phyloP scores from a whole-genome alignment of 2,797 vertebrate genomes.

The Bufotes viridis region DNA sequence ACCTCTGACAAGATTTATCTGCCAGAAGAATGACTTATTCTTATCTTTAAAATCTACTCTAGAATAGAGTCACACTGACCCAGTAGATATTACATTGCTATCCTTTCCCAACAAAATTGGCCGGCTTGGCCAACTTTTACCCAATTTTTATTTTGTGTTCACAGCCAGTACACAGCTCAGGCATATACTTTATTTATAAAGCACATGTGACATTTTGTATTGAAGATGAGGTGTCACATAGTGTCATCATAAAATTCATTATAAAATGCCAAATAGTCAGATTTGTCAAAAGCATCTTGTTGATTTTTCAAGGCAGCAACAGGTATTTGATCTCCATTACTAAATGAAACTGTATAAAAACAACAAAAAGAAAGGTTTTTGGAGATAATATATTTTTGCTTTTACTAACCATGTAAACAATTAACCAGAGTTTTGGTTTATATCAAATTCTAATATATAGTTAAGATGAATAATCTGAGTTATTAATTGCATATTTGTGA shows the following conservation, averaged over 20 bases:
- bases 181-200: too few species aligned
- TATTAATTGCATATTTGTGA: background rate
- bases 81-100: too few species aligned
- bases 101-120: too few species aligned
- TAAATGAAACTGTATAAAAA: background rate
- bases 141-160: too few species aligned
- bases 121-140: too few species aligned
- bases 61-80: too few species aligned
- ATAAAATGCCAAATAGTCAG: background rate
- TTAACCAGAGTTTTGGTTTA: background rate
- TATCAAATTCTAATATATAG: background rate
- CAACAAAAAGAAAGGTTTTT: background rate
- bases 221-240: background rate
- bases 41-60: too few species aligned
- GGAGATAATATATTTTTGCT: background rate
- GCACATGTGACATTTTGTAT: too few species aligned
- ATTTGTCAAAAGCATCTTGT: background rate
- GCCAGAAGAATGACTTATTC: too few species aligned
- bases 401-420: background rate
- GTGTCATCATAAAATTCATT: background rate
- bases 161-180: too few species aligned
- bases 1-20: too few species aligned
- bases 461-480: background rate
- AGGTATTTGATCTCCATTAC: background rate
- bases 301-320: background rate